Evolutionary conservation across 2,113 vertebrate species (phyloP).

Genomic region (Guaruba guarouba): DNA sequence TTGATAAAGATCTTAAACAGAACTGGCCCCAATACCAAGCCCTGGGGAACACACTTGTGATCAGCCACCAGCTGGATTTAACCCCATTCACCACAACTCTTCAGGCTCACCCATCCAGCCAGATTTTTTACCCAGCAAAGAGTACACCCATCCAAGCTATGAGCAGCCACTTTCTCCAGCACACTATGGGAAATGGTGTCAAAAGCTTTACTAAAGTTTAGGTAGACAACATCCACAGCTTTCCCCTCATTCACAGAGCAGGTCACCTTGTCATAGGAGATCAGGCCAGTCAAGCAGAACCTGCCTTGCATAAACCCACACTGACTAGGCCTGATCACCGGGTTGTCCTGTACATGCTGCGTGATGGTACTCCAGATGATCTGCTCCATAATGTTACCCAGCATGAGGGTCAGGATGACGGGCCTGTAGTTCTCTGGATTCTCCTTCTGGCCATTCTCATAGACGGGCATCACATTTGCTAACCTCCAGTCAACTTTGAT

Average conservation of each 20-base stretch:
- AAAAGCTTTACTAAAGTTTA: not conserved
- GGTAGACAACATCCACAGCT: not conserved
- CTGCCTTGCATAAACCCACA: not conserved
- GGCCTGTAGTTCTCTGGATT: not conserved
- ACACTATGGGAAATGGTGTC: not conserved
- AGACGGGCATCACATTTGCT: not conserved
- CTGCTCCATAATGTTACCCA: not conserved
- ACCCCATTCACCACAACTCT: not conserved
- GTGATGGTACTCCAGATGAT: not conserved
- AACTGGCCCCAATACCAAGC: not conserved
- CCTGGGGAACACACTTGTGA: not conserved
- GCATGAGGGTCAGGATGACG: not conserved
- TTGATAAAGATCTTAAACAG: not conserved
- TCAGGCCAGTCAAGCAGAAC: not conserved
- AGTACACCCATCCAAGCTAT: not conserved
- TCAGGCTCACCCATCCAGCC: not conserved
- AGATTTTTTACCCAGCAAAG: not conserved
- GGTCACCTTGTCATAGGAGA: not conserved
- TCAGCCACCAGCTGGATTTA: not conserved
- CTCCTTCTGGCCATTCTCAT: not conserved
- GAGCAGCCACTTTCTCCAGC: not conserved
- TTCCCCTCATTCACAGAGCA: not conserved
- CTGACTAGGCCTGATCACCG: not conserved
- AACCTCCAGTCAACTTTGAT: not conserved
- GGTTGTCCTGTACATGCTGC: fast-evolving